Percentiles rank a stretch among this genome's conserved stretches.
Conservation (phyloP, 2,797 vertebrate species). For the Squalus acanthias region DNA sequence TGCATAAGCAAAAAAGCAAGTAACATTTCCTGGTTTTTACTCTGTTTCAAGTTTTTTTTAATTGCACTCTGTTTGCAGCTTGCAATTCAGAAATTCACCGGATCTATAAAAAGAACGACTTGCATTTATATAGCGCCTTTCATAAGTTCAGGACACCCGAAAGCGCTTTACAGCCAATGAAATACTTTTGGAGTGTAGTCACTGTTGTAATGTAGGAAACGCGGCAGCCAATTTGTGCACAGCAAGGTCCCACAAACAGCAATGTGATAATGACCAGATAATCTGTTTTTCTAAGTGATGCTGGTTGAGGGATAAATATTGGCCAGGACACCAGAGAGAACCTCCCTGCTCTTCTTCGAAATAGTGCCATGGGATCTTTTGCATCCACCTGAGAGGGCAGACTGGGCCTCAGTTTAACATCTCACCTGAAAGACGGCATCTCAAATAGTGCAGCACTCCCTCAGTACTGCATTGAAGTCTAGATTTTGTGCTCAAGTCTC, state of each 20-base stretch:
- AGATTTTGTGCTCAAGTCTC: conserved; percentile 36
- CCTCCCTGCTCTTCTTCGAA: neutral
- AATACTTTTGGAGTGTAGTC: too few relatives aligned
- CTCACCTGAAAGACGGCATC: neutral
- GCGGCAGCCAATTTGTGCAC: neutral
- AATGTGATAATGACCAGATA: neutral
- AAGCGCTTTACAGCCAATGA: neutral
- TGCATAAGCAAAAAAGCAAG: neutral
- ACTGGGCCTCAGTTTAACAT: neutral
- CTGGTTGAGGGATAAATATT: neutral
- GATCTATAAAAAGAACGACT: conserved; percentile 45
- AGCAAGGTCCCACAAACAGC: neutral
- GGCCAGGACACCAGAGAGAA: neutral
- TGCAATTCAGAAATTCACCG: conserved; percentile 52
- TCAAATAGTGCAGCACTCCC: neutral
- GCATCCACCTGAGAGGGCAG: neutral
- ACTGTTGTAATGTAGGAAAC: neutral
- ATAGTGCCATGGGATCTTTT: neutral
- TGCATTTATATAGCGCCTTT: conserved; percentile 44
- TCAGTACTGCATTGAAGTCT: conserved; percentile 41
- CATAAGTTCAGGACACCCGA: neutral
- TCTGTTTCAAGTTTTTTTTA: conserved; percentile 43
- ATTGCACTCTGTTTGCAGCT: conserved; percentile 59
- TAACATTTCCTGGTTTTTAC: conserved; percentile 28
- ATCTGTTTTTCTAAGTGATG: neutral